A percentile compares a stretch with the other conserved stretches of the same genome.
Conservation (phyloP, 1,140 invertebrate species). For the Vollenhovia emeryi region DNA sequence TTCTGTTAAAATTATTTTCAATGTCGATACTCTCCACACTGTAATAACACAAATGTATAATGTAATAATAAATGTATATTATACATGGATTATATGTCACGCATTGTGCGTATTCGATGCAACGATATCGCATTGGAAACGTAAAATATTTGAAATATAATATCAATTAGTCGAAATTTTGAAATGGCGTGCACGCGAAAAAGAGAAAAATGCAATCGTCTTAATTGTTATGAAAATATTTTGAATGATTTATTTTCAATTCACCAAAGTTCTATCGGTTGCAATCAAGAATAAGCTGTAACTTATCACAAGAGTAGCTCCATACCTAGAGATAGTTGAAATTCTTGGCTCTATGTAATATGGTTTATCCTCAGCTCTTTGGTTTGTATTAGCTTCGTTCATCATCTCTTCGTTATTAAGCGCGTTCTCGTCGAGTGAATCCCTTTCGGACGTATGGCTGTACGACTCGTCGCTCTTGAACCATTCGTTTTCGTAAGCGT, state of each 20-base stretch:
- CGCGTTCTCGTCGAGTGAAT: constrained; percentile 95
- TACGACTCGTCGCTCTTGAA: constrained; percentile 94
- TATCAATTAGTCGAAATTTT: not conserved
- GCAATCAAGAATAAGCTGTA: not conserved
- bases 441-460: constrained; percentile 91
- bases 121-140: not conserved
- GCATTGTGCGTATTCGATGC: not conserved
- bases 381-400: constrained; percentile 86
- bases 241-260: not conserved
- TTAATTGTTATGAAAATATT: too few relatives aligned
- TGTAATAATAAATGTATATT: constrained; percentile 19
- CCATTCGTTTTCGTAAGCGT: constrained; percentile 97
- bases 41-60: constrained; percentile 61
- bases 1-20: constrained; percentile 82
- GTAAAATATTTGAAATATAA: constrained; percentile 20
- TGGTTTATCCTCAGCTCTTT: constrained; percentile 86
- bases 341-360: constrained; percentile 88
- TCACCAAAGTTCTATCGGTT: constrained; percentile 4
- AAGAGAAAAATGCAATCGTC: too few relatives aligned
- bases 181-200: too few relatives aligned
- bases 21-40: constrained; percentile 81
- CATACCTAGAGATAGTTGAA: constrained; percentile 82
- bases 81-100: not conserved
- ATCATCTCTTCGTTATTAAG: constrained; percentile 88
- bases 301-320: not conserved